Conservation (phyloP, 1,140 invertebrate species). For the Calephelis nemesis region DNA sequence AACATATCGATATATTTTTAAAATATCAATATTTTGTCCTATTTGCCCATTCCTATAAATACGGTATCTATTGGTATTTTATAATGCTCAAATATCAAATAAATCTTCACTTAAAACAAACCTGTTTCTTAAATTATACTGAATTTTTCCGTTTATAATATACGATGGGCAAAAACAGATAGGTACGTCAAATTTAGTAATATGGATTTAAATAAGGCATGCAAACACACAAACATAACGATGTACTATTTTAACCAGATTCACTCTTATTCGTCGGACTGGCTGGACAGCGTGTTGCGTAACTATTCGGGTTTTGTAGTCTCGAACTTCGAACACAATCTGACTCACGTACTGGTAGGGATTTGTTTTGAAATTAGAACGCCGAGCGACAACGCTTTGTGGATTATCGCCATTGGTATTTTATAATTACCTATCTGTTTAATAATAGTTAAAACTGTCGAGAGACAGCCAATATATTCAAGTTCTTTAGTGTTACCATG, state of each 20-base stretch:
- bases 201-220: neutral
- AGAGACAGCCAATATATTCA: too few species aligned
- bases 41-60: too few species aligned
- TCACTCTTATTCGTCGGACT: slow-evolving; percentile 61
- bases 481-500: too few species aligned
- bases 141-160: too few species aligned
- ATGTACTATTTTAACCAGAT: slow-evolving; percentile 43
- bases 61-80: too few species aligned
- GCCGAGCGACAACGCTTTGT: slow-evolving; percentile 60
- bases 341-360: slow-evolving; percentile 72
- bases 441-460: neutral
- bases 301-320: slow-evolving; percentile 66
- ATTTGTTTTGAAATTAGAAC: slow-evolving; percentile 77
- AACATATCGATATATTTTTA: too few species aligned
- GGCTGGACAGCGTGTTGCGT: slow-evolving; percentile 48
- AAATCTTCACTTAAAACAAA: too few species aligned
- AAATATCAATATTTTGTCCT: too few species aligned
- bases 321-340: slow-evolving; percentile 62
- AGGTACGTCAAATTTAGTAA: neutral
- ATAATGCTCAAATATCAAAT: too few species aligned
- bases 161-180: too few species aligned
- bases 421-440: slow-evolving; percentile 44
- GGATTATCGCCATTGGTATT: slow-evolving; percentile 67
- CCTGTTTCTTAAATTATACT: too few species aligned
- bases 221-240: too few species aligned